Percentiles rank a stretch among this genome's conserved stretches.
These are phyloP conservation scores for Drepana arcuata DNA, from an alignment of 1,140 invertebrate species.

Conservation along the genomic window DNA sequence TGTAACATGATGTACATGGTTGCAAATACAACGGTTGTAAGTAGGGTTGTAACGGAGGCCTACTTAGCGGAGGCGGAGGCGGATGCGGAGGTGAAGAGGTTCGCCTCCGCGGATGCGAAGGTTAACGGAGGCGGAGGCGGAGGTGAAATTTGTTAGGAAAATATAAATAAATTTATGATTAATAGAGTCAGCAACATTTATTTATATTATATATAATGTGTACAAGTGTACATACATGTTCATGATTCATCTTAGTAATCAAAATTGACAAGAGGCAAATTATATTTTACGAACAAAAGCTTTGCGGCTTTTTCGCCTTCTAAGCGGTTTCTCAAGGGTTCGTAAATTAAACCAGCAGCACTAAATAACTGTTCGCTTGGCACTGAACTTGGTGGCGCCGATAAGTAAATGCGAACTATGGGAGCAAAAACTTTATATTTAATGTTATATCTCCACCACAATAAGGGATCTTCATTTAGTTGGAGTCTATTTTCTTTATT, in stretches of 20 bases:
- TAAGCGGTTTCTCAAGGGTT: conserved; percentile 20
- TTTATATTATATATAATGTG: too few relatives aligned
- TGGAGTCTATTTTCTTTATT: conserved; percentile 19
- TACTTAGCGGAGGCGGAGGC: too few relatives aligned
- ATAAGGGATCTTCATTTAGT: conserved; percentile 24
- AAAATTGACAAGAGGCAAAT: conserved; percentile 21
- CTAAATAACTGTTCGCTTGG: conserved; percentile 29
- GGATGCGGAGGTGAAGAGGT: too few relatives aligned
- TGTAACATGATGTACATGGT: too few relatives aligned
- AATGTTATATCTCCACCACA: conserved; percentile 21
- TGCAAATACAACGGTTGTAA: too few relatives aligned
- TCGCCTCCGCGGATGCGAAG: too few relatives aligned
- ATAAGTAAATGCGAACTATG: conserved; percentile 22
- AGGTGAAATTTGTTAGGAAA: too few relatives aligned
- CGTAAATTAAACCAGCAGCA: conserved; percentile 25
- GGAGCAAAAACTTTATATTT: conserved; percentile 13
- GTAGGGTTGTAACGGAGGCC: too few relatives aligned
- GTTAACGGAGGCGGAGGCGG: too few relatives aligned
- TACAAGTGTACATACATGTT: too few relatives aligned
- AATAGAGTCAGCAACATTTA: too few relatives aligned
- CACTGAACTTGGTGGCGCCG: conserved; percentile 22
- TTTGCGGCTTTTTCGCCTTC: conserved; percentile 26
- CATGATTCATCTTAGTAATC: conserved; percentile 20
- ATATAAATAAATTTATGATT: too few relatives aligned
- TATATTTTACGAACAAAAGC: conserved; percentile 32